Evolutionary conservation across 2,888 invertebrate genomes (phyloP), one percentile per base, ranked within the genome.

Genomic region (Tetanocera ferruginea): DNA sequence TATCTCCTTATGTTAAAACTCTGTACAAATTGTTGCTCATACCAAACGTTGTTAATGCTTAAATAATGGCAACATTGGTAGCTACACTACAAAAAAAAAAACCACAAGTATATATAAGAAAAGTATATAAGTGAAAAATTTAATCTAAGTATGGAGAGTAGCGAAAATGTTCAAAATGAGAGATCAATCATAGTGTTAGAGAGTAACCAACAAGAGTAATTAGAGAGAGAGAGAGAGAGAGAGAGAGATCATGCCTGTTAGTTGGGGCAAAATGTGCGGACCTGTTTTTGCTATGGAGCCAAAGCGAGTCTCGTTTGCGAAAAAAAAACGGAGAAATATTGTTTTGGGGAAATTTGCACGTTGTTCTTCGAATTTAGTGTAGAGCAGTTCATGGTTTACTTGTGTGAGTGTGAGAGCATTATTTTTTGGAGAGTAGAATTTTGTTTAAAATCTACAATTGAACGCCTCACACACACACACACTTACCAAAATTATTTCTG

Each of bases 51-150:
- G 23, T 11, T 28, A 55, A 55, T 23, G 23, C 55, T 55, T 25
- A 60, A 60, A 43, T 43, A 43, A 25, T 60, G 57, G 57, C 57
- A 25, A 60, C 25, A 60, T 60, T 60, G 57, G 57, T 43, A 43
- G 11, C 43, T 11, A n/a, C n/a, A n/a, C 25, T 11, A 25, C 11
- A 2, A 25, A 17, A 8, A 28, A 19, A 60, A 25, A 60, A 60
- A 5, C 11, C 11, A 60, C n/a, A n/a, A n/a, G n/a, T n/a, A 19
- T 23, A 55, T 55, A 55, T 23, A 43, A 43, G n/a, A 23, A 23
- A 55, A 19, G 55, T 25, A 60, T 9, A 23, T 23, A 60, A 25
- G 25, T 60, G 25, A 60, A 28, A 60, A 19, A 60, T 14, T n/a
- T n/a, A 8, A 14, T 4, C 43, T 2, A 43, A 43, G 43, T 43